These are phyloP conservation scores for Sitobion miscanthi DNA, from an alignment of 1,140 invertebrate genomes.

Conservation along the genomic window DNA sequence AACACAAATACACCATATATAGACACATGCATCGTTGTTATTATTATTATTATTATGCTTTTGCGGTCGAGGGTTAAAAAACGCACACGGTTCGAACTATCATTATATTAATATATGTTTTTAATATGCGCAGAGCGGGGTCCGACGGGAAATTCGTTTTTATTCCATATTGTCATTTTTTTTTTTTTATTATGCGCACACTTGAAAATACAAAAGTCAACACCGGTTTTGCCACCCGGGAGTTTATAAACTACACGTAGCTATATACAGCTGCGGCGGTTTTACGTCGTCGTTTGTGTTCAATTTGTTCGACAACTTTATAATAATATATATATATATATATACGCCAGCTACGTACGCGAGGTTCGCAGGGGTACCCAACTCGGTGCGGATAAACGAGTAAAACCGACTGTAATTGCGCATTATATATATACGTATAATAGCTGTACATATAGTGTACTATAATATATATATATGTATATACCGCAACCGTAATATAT, in stretches of 20 bases:
- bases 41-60: not conserved
- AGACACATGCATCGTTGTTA: not conserved
- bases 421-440: not conserved
- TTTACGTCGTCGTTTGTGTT: not conserved
- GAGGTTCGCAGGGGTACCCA: not conserved
- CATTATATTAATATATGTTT: not conserved
- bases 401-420: not conserved
- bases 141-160: not conserved
- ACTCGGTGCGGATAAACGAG: not conserved
- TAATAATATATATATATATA: not conserved
- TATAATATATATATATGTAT: no score
- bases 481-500: no score
- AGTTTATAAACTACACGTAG: not conserved
- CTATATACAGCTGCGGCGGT: no score
- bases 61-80: constrained; percentile 15
- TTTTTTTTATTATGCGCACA: not conserved
- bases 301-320: not conserved
- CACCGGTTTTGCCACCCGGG: not conserved
- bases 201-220: not conserved
- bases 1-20: constrained; percentile 31
- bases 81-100: not conserved
- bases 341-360: not conserved
- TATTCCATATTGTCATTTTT: not conserved
- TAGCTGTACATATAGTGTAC: not conserved
- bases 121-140: not conserved